These are phyloP conservation scores for Taenioides sp. DNA, from an alignment of 2,797 vertebrate species.

Conservation along the genomic window DNA sequence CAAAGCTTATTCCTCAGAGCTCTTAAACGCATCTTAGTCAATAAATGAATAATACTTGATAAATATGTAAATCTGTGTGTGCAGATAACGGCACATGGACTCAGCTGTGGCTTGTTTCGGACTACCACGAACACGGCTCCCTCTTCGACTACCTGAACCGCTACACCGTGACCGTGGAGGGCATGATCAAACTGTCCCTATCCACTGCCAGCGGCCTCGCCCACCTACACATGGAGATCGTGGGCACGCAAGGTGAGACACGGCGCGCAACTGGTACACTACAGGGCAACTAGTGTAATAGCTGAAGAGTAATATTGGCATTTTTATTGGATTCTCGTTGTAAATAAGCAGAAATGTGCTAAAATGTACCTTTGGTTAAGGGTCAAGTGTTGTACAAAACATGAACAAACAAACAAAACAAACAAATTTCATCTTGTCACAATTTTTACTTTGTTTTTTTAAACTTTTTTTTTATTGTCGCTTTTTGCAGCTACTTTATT, in stretches of 20 bases:
- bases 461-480: too few species aligned
- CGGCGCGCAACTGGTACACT: not conserved
- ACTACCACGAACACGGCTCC: conserved; percentile 94
- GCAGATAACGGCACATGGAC: conserved; percentile 96
- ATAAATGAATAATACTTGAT: not conserved
- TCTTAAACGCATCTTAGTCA: not conserved
- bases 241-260: conserved; percentile 89
- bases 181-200: conserved; percentile 84
- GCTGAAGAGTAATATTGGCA: too few species aligned
- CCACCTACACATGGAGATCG: conserved; percentile 97
- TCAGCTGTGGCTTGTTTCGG: conserved; percentile 95
- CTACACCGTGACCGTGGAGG: conserved; percentile 84
- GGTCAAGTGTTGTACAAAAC: too few species aligned
- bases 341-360: too few species aligned
- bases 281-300: not conserved
- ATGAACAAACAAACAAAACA: too few species aligned
- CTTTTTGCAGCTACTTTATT: too few species aligned
- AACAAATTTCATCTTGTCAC: too few species aligned
- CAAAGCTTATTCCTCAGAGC: not conserved
- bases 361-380: too few species aligned
- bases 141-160: conserved; percentile 94
- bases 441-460: too few species aligned
- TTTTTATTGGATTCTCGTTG: too few species aligned
- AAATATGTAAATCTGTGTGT: conserved; percentile 5
- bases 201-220: conserved; percentile 92